These are phyloP conservation scores for Meandrina meandrites DNA, from an alignment of 92 coral and sea anemone genomes.

Conservation along the genomic window DNA sequence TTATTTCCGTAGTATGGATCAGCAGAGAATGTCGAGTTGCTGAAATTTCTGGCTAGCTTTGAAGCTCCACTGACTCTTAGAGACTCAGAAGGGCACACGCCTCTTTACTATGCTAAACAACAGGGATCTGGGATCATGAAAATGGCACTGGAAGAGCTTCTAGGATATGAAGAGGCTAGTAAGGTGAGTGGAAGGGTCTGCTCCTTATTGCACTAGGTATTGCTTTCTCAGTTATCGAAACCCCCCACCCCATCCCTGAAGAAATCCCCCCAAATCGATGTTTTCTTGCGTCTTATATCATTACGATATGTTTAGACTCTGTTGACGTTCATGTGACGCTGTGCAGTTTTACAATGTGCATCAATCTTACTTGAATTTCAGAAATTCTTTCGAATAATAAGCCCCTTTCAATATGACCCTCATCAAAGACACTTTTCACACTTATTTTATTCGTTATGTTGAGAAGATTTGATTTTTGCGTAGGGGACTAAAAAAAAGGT, in stretches of 20 bases:
- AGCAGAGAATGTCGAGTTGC: conserved; percentile 69
- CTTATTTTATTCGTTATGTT: too few relatives aligned
- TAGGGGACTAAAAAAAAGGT: too few relatives aligned
- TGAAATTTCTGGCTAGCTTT: conserved; percentile 72
- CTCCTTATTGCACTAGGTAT: too few relatives aligned
- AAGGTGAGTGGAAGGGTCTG: too few relatives aligned
- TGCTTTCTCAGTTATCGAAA: neutral
- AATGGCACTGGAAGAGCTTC: conserved; percentile 68
- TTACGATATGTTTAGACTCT: too few relatives aligned
- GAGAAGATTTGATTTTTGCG: too few relatives aligned
- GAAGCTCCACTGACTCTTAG: conserved; percentile 66
- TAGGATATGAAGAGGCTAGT: conserved; percentile 46
- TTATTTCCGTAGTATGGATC: conserved; percentile 70
- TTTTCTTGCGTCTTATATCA: too few relatives aligned
- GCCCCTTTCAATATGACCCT: neutral
- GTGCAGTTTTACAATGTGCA: neutral
- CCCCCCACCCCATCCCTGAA: neutral
- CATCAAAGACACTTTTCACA: neutral
- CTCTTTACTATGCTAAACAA: conserved; percentile 66
- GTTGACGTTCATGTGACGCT: neutral
- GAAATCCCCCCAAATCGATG: neutral
- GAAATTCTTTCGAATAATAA: neutral
- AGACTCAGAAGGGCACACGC: conserved; percentile 73
- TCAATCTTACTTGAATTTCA: neutral
- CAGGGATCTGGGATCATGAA: conserved; percentile 85